Evolutionary conservation across 2,113 vertebrate genomes (phyloP).

Genomic region (Trematomus loennbergii): DNA sequence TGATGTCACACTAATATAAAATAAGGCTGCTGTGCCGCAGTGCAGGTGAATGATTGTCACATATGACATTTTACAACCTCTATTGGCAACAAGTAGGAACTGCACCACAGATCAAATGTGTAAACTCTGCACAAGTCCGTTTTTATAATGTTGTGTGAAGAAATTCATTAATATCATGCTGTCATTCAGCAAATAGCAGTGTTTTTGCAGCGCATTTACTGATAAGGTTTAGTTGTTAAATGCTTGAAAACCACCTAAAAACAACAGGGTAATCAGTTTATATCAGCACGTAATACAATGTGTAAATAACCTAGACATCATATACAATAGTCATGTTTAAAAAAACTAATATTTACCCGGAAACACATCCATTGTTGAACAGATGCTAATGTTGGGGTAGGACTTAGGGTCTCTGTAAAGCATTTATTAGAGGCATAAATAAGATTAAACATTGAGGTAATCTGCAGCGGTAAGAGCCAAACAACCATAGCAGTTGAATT

Average conservation of each 20-base stretch:
- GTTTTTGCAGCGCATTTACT: no score
- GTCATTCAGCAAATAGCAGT: not conserved
- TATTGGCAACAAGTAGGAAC: slow-evolving; percentile 23
- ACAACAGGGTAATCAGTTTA: not conserved
- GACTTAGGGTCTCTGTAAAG: not conserved
- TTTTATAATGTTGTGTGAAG: not conserved
- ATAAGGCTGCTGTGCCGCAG: slow-evolving; percentile 19
- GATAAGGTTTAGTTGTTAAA: no score
- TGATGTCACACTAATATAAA: not conserved
- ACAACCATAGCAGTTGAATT: not conserved
- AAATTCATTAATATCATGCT: not conserved
- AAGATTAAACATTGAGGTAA: not conserved
- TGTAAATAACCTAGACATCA: slow-evolving; percentile 10
- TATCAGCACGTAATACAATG: slow-evolving; percentile 15
- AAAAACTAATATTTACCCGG: not conserved
- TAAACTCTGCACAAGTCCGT: not conserved
- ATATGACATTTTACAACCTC: slow-evolving; percentile 24
- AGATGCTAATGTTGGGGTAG: not conserved
- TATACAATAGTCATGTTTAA: not conserved
- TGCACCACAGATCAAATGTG: slow-evolving; percentile 25
- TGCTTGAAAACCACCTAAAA: not conserved
- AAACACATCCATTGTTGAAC: not conserved
- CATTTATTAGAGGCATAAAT: slow-evolving; percentile 2
- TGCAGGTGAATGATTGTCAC: slow-evolving; percentile 26
- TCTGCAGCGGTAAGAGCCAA: not conserved